These are phyloP conservation scores for Morpho helenor DNA, from an alignment of 2,888 invertebrate genomes.

Conservation along the genomic window DNA sequence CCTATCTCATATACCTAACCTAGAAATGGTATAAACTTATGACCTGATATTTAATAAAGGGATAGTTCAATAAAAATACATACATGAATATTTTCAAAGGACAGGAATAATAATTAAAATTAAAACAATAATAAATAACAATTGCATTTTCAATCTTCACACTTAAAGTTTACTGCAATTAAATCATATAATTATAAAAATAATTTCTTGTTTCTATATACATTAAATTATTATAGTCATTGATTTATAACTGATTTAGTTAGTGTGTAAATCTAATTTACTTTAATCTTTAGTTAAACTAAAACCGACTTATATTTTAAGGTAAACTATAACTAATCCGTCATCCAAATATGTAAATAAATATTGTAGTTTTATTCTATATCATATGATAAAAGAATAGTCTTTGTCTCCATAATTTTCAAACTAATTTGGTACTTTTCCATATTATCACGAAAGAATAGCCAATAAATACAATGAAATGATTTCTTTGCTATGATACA, in stretches of 20 bases:
- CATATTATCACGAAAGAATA: too few relatives aligned
- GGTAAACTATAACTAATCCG: too few relatives aligned
- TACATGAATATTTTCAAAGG: slow-evolving; percentile 13
- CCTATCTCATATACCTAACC: slow-evolving; percentile 28
- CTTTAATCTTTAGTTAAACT: too few relatives aligned
- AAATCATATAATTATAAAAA: not conserved
- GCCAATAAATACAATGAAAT: too few relatives aligned
- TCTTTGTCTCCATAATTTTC: too few relatives aligned
- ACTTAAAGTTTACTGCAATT: not conserved
- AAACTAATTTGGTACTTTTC: too few relatives aligned
- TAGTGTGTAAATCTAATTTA: too few relatives aligned
- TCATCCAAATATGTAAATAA: too few relatives aligned
- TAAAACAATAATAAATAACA: slow-evolving; percentile 29
- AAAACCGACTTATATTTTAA: too few relatives aligned
- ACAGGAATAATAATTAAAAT: slow-evolving; percentile 26
- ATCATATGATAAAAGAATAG: too few relatives aligned
- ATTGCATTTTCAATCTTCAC: slow-evolving; percentile 32
- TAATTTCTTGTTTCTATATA: not conserved
- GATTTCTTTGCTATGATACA: too few relatives aligned
- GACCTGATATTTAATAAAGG: not conserved
- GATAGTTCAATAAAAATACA: not conserved
- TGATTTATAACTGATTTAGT: not conserved
- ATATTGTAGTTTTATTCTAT: too few relatives aligned
- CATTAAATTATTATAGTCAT: not conserved
- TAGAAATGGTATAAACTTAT: slow-evolving; percentile 2